Evolutionary conservation across 2,113 vertebrate genomes (phyloP).

Genomic region (Aptenodytes patagonicus): DNA sequence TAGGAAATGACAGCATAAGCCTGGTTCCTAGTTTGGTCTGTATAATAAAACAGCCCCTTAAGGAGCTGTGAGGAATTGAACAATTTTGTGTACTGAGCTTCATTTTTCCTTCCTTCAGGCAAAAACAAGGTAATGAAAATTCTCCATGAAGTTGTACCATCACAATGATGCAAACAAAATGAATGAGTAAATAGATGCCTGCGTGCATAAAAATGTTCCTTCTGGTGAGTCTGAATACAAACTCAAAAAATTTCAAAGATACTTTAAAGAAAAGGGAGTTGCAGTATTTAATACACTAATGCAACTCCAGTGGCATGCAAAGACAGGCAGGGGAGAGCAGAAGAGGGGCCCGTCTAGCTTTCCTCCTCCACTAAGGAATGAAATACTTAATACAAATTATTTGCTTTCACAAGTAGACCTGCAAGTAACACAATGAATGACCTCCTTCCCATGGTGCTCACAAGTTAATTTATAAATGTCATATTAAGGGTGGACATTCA

Average conservation of each 20-base stretch:
- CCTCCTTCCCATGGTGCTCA: not conserved
- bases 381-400: not conserved
- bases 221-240: not conserved
- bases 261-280: not conserved
- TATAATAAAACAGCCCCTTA: not conserved
- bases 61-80: not conserved
- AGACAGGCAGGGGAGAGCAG: not conserved
- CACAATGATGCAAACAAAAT: not conserved
- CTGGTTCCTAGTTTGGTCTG: not conserved
- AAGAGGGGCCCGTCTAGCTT: not conserved
- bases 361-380: not conserved
- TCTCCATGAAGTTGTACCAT: not conserved
- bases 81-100: not conserved
- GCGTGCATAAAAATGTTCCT: not conserved
- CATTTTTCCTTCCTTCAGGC: not conserved
- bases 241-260: not conserved
- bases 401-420: not conserved
- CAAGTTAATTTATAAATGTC: no score
- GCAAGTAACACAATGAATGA: accelerated
- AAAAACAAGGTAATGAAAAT: not conserved
- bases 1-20: not conserved
- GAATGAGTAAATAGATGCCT: not conserved
- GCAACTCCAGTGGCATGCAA: not conserved
- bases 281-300: accelerated
- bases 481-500: not conserved